These are phyloP conservation scores for Balaeniceps rex DNA, from an alignment of 2,113 vertebrate species.

Conservation along the genomic window DNA sequence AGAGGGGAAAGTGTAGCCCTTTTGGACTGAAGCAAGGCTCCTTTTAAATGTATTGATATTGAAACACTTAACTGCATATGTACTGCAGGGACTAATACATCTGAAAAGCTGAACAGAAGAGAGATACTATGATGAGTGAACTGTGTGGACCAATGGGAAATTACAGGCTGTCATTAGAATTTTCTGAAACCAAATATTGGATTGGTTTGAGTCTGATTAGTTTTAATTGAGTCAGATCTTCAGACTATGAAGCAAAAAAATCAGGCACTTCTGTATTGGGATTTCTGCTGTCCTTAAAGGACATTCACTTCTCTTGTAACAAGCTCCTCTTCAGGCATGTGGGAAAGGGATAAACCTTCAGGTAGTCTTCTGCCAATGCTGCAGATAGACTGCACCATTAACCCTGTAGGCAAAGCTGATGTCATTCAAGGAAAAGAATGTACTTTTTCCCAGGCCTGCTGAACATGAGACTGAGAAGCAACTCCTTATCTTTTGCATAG, in stretches of 20 bases:
- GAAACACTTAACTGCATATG: background rate
- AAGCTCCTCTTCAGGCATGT: background rate
- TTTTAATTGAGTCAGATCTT: background rate
- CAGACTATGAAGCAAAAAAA: background rate
- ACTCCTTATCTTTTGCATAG: background rate
- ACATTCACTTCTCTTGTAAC: background rate
- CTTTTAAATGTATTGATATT: background rate
- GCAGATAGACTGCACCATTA: slow-evolving; percentile 24
- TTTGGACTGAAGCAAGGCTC: background rate
- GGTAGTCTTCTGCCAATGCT: slow-evolving; percentile 4
- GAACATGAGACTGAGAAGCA: background rate
- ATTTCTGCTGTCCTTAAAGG: background rate
- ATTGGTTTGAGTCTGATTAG: background rate
- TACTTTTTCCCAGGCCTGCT: background rate
- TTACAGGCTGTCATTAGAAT: background rate
- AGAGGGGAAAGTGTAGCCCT: background rate
- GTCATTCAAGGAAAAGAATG: background rate
- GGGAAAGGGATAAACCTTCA: background rate
- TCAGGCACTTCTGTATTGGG: background rate
- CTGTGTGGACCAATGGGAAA: background rate
- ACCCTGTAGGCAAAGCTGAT: slow-evolving; percentile 11
- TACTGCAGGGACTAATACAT: background rate
- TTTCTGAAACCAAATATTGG: background rate
- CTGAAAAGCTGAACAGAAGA: background rate
- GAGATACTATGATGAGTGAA: background rate